phyloP scores from a whole-genome alignment of 2,797 vertebrate genomes.

The Coendou prehensilis region DNA sequence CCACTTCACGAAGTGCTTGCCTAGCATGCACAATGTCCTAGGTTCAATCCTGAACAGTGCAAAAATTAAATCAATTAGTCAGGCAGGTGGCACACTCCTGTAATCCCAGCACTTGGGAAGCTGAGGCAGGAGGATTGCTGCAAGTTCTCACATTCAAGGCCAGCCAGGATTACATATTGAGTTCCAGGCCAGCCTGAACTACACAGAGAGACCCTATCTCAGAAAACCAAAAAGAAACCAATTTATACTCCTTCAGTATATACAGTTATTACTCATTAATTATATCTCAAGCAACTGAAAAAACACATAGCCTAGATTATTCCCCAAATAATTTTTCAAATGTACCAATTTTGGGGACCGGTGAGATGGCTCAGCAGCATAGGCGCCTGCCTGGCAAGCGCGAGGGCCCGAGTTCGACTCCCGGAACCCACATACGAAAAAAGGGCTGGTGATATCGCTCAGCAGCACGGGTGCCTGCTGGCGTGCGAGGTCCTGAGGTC shows the following conservation, averaged over 20 bases:
- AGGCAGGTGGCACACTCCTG: not conserved
- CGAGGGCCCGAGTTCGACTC: no score
- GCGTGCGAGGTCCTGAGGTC: no score
- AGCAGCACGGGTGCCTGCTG: no score
- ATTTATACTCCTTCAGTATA: not conserved
- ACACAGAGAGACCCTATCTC: not conserved
- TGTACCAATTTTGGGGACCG: not conserved
- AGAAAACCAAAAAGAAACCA: not conserved
- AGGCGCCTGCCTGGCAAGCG: no score
- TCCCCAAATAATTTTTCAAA: not conserved
- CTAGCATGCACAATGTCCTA: not conserved
- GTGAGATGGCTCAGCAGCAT: no score
- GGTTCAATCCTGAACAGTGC: not conserved
- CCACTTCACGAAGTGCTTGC: not conserved
- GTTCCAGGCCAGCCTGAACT: not conserved
- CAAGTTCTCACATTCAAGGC: not conserved
- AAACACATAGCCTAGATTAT: not conserved
- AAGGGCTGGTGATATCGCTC: no score
- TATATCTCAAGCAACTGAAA: not conserved
- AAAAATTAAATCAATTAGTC: not conserved
- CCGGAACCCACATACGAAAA: no score
- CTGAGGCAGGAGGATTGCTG: not conserved
- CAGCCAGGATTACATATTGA: not conserved
- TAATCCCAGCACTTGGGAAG: not conserved
- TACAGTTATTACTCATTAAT: no score